Conservation (phyloP, 2,113 vertebrate species). For the Aspidoscelis tigris region DNA sequence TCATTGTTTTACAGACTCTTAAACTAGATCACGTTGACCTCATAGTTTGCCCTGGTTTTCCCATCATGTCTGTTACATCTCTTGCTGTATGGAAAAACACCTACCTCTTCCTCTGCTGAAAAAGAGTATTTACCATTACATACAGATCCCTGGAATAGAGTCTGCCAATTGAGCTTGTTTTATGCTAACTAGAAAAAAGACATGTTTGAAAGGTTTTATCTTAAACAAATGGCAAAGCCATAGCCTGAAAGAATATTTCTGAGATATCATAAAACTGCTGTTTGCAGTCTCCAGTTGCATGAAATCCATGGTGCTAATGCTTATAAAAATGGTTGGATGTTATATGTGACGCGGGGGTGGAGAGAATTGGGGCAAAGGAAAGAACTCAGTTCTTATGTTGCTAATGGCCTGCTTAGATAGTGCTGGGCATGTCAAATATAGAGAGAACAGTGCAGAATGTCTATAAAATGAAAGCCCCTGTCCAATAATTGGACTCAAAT, state of each 20-base stretch:
- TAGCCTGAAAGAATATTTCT: constrained; percentile 39
- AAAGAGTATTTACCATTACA: constrained; percentile 77
- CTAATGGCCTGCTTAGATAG: constrained; percentile 45
- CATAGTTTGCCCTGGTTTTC: constrained; percentile 73
- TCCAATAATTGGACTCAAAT: neutral
- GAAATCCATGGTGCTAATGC: constrained; percentile 57
- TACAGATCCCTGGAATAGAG: constrained; percentile 75
- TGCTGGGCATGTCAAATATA: constrained; percentile 4
- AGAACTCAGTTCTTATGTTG: constrained; percentile 42
- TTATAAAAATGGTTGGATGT: constrained; percentile 31
- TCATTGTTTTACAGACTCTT: constrained; percentile 59
- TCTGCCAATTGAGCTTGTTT: constrained; percentile 66
- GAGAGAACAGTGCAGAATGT: constrained; percentile 44
- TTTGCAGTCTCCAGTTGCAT: constrained; percentile 60
- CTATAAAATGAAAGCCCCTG: neutral
- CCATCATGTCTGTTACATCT: constrained; percentile 70
- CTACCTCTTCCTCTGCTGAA: constrained; percentile 82
- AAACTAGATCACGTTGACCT: constrained; percentile 69
- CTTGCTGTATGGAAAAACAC: constrained; percentile 76
- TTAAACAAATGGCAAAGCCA: constrained; percentile 40
- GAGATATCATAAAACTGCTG: constrained; percentile 47
- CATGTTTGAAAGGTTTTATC: constrained; percentile 58
- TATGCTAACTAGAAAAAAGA: constrained; percentile 53
- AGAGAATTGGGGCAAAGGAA: constrained; percentile 10
- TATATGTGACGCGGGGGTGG: constrained; percentile 17